phyloP scores from a whole-genome alignment of 2,113 vertebrate genomes.

The Echinops telfairi region DNA sequence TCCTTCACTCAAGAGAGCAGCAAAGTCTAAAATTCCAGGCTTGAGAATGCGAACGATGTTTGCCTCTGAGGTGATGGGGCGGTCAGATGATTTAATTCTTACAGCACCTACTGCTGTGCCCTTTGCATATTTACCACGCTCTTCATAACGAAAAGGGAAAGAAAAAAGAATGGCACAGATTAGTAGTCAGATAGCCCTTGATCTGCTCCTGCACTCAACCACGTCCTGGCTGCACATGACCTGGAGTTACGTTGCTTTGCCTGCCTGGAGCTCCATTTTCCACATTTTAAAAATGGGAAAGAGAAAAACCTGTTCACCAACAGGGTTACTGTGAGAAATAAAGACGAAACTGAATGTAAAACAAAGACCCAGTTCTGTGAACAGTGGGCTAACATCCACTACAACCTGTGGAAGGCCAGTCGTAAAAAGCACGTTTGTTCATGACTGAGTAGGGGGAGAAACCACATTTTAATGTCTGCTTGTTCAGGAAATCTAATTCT shows the following conservation, averaged over 20 bases:
- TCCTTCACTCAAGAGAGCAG: background rate
- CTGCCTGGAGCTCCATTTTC: background rate
- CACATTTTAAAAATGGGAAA: background rate
- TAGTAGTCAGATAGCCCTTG: background rate
- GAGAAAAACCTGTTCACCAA: background rate
- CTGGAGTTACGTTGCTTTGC: background rate
- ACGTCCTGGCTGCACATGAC: background rate
- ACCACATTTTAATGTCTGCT: background rate
- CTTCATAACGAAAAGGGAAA: background rate
- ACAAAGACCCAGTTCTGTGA: background rate
- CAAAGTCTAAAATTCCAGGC: background rate
- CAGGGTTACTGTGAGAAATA: background rate
- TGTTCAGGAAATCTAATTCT: background rate
- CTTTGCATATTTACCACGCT: background rate
- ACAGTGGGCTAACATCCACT: background rate
- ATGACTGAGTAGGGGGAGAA: background rate
- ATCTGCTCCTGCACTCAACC: background rate
- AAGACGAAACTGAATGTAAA: background rate
- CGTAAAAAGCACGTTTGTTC: slow-evolving; percentile 7
- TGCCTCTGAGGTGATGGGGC: background rate
- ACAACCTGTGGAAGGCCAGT: background rate
- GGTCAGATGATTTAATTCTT: background rate
- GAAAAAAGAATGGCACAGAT: background rate
- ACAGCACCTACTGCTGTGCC: background rate
- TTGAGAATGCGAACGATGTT: background rate